Percentiles rank a stretch among this genome's conserved stretches.
phyloP scores from a whole-genome alignment of 2,797 vertebrate species.

The Atherinosoma microstoma region DNA sequence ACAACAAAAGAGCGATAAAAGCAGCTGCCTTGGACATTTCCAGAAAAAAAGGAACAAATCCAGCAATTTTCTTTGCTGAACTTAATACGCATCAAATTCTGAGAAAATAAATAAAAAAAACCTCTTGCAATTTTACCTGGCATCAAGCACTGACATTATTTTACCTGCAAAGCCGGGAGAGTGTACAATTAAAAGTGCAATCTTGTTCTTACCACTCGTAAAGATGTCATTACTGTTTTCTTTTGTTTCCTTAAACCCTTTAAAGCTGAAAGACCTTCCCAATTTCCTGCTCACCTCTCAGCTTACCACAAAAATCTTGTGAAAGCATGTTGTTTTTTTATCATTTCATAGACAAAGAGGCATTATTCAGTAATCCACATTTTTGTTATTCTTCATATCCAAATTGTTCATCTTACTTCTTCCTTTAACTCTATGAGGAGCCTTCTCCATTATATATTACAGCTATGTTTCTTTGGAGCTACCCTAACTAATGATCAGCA shows the following conservation, averaged over 20 bases:
- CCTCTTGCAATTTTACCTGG: slow-evolving; percentile 16
- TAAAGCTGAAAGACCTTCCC: slow-evolving; percentile 30
- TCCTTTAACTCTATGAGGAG: slow-evolving; percentile 36
- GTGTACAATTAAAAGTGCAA: slow-evolving; percentile 19
- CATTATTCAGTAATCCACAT: slow-evolving; percentile 45
- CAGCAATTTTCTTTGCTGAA: slow-evolving; percentile 16
- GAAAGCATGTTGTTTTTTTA: slow-evolving; percentile 36
- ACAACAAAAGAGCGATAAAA: slow-evolving; percentile 49
- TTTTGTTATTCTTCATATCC: slow-evolving; percentile 41
- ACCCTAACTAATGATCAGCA: slow-evolving; percentile 41
- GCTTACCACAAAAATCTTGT: slow-evolving; percentile 30
- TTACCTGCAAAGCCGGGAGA: slow-evolving; percentile 16
- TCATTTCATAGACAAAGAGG: slow-evolving; percentile 41
- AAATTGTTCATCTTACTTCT: slow-evolving; percentile 39
- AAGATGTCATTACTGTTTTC: slow-evolving; percentile 27
- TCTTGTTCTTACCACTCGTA: slow-evolving; percentile 25
- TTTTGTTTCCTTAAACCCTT: slow-evolving; percentile 15
- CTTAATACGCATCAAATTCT: slow-evolving; percentile 29
- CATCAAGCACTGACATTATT: neutral
- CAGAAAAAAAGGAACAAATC: slow-evolving; percentile 8
- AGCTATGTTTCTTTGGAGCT: slow-evolving; percentile 30
- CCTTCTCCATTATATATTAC: slow-evolving; percentile 11
- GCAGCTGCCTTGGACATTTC: slow-evolving; percentile 41
- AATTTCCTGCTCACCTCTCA: slow-evolving; percentile 31
- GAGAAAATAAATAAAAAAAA: neutral